Evolutionary conservation across 2,888 invertebrate species (phyloP), one percentile per base, ranked within the genome.

Genomic region (Mystacides longicornis): DNA sequence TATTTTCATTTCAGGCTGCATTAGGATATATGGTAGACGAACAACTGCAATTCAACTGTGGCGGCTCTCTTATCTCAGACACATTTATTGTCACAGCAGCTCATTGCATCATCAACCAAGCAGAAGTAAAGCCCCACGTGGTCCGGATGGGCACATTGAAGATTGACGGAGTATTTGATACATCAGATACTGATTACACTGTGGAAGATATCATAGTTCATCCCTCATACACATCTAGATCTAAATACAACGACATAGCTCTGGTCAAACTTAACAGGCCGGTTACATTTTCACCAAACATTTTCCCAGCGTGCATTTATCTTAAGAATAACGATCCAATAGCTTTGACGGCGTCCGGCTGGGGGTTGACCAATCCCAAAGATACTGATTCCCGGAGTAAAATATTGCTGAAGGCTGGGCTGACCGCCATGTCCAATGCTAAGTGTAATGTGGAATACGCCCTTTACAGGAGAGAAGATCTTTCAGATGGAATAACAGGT

Each of bases 241-340:
- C 67, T 54, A 75, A 75, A 60, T 77, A 77, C 57, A 67, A 77
- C 62, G 77, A 77, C 60, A 57, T 77, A 22, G 71, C 73, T 1
- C 63, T 77, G 7, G 46, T 77, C n/a, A 74, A 69, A 76, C 65
- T 76, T 57, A 65, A 66, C 45, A 67, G 59, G 43, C 62, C 68
- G 2, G 67, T 71, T 3, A 49, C 57, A 9, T 68, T 69, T 51
- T 64, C 70, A 1, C 66, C 60, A 50, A 64, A 61, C 5, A 59
- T 72, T 46, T 69, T 69, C 54, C 69, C 76, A 1, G 68, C 70
- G 2, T 77, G 77, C 47, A 63, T 77, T 23, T 71, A 73, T 57
- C 71, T 73, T 0, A 65, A 58, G 31, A 52, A 60, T 0, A 58
- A 62, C 1, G 67, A 70, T 55, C 71, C 75, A 2, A 55, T 53